These are phyloP conservation scores for Hypselothyrea guttata DNA, from an alignment of 2,888 invertebrate species.

Conservation along the genomic window DNA sequence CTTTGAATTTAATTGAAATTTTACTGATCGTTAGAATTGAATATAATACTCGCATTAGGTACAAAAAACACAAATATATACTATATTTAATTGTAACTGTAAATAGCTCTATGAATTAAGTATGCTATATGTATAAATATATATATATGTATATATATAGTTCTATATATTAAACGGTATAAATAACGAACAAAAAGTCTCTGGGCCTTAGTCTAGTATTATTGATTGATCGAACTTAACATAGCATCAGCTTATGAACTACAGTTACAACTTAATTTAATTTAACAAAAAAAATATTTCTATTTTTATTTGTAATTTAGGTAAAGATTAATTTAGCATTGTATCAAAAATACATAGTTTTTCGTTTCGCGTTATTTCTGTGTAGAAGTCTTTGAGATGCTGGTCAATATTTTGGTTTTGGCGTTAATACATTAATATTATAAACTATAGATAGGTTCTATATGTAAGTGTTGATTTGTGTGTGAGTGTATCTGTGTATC, in stretches of 20 bases:
- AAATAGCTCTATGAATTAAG: slow-evolving; percentile 1
- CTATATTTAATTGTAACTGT: slow-evolving; percentile 24
- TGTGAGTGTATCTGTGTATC: slow-evolving; percentile 4
- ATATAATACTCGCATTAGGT: slow-evolving; percentile 23
- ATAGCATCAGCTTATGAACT: slow-evolving; percentile 8
- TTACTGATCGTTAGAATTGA: slow-evolving; percentile 35
- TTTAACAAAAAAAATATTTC: slow-evolving; percentile 10
- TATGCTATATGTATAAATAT: slow-evolving; percentile 6
- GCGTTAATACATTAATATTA: slow-evolving; percentile 49
- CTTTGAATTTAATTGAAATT: slow-evolving; percentile 15
- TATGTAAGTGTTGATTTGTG: slow-evolving; percentile 9
- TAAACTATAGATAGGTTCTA: slow-evolving; percentile 19
- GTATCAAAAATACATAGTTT: slow-evolving; percentile 27
- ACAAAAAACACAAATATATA: slow-evolving; percentile 25
- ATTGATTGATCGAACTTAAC: slow-evolving; percentile 21
- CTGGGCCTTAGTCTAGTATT: slow-evolving; percentile 50
- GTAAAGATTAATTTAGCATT: slow-evolving; percentile 6
- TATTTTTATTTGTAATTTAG: too few species aligned
- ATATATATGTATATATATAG: slow-evolving; percentile 20
- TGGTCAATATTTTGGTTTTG: slow-evolving; percentile 63
- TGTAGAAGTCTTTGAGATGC: slow-evolving; percentile 40
- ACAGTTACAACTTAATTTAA: slow-evolving; percentile 7
- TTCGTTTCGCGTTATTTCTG: slow-evolving; percentile 7
- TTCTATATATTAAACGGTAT: slow-evolving; percentile 11
- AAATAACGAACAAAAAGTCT: slow-evolving; percentile 43